Evolutionary conservation across 2,797 vertebrate species (phyloP).

Genomic region (Rhinoraja longicauda): DNA sequence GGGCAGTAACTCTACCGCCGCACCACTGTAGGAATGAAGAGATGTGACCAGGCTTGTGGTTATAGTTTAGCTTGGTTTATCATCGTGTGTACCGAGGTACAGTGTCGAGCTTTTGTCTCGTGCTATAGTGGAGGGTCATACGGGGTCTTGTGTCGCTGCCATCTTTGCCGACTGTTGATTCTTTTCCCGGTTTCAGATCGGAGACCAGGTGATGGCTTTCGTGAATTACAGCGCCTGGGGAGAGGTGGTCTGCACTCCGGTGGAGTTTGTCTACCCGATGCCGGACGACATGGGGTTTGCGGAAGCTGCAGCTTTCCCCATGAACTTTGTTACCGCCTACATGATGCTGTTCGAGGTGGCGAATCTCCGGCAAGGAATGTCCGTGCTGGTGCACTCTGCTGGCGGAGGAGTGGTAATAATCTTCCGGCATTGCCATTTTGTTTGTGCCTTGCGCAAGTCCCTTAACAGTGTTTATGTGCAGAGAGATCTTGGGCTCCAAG

Average conservation of each 20-base stretch:
- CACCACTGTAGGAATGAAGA: no score
- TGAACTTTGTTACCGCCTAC: conserved; percentile 96
- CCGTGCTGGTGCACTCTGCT: conserved; percentile 91
- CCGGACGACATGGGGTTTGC: conserved; percentile 92
- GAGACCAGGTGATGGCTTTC: conserved; percentile 93
- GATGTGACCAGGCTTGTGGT: neutral
- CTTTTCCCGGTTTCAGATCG: conserved; percentile 66
- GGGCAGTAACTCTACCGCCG: no score
- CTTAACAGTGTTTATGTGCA: neutral
- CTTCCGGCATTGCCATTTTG: neutral
- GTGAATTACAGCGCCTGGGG: conserved; percentile 95
- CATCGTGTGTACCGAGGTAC: no score
- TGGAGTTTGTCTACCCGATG: conserved; percentile 91
- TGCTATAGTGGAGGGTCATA: neutral
- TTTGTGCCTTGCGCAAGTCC: neutral
- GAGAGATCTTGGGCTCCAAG: no score
- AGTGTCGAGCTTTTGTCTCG: no score
- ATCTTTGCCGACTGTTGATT: no score
- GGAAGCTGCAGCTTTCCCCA: conserved; percentile 86
- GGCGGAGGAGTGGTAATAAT: conserved; percentile 89
- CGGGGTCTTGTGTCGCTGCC: neutral
- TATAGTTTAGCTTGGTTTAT: no score
- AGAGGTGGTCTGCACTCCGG: conserved; percentile 86
- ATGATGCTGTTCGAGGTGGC: conserved; percentile 98
- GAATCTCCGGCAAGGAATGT: conserved; percentile 93